Evolutionary conservation across 2,113 vertebrate species (phyloP).

Genomic region (Barbus barbus): DNA sequence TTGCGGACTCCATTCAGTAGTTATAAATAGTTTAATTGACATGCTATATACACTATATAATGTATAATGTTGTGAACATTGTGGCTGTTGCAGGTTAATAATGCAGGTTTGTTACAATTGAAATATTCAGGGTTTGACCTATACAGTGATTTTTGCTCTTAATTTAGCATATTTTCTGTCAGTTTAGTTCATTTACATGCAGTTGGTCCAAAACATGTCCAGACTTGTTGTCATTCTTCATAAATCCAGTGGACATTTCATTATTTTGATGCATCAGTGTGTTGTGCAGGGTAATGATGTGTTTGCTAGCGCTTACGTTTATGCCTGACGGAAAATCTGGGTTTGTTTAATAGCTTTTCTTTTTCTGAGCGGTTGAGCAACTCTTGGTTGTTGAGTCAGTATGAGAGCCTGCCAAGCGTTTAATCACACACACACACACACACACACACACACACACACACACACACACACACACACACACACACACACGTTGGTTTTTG

Average conservation of each 20-base stretch:
- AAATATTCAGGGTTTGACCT: neutral
- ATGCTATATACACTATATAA: neutral
- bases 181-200: neutral
- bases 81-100: neutral
- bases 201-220: neutral
- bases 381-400: constrained; percentile 15
- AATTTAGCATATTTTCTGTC: neutral
- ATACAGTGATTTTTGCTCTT: neutral
- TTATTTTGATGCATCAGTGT: constrained; percentile 5
- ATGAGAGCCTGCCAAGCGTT: constrained; percentile 7
- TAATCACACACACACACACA: constrained; percentile 23
- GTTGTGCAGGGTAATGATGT: constrained; percentile 15
- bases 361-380: neutral
- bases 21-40: neutral
- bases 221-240: neutral
- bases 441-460: constrained; percentile 11
- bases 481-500: no score
- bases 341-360: constrained; percentile 35
- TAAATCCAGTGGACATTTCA: neutral
- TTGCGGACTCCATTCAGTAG: neutral
- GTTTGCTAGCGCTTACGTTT: neutral
- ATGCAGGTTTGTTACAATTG: neutral
- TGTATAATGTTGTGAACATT: neutral
- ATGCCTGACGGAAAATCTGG: constrained; percentile 22
- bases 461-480: constrained; percentile 19